Percentiles rank a stretch among this genome's conserved stretches.
phyloP scores from a whole-genome alignment of 2,113 vertebrate genomes.

The Sprattus sprattus region DNA sequence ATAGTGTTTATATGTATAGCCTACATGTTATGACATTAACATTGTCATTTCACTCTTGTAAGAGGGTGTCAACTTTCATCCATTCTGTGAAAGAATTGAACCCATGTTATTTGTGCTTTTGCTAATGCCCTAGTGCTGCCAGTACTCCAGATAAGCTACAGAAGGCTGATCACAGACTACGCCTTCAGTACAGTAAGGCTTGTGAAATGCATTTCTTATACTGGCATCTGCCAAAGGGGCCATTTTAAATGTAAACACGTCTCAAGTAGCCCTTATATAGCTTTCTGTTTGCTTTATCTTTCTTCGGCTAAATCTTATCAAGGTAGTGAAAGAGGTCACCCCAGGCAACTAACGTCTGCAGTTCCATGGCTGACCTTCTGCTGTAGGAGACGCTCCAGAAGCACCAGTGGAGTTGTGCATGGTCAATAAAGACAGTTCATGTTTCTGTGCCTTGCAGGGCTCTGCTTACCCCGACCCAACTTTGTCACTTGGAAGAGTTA shows the following conservation, averaged over 20 bases:
- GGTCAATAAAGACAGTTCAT: neutral
- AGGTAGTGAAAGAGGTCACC: neutral
- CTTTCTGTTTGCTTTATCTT: neutral
- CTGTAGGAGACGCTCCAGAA: neutral
- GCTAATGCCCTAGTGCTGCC: neutral
- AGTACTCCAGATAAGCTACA: no score
- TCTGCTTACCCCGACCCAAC: neutral
- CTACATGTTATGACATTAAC: no score
- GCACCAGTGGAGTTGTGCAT: neutral
- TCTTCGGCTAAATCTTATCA: neutral
- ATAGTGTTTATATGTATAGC: neutral
- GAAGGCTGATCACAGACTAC: neutral
- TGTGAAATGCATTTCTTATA: neutral
- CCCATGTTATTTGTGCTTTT: neutral
- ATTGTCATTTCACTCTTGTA: neutral
- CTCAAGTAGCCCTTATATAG: neutral
- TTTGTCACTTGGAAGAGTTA: constrained; percentile 15
- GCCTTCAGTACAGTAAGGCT: neutral
- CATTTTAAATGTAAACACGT: neutral
- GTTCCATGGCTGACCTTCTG: neutral
- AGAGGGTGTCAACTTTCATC: neutral
- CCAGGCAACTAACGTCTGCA: neutral
- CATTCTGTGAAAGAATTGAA: neutral
- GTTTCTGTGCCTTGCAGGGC: constrained; percentile 8
- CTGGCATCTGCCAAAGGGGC: neutral